These are phyloP conservation scores for Kobus ellipsiprymnus DNA, from an alignment of 2,113 vertebrate species.

Conservation along the genomic window DNA sequence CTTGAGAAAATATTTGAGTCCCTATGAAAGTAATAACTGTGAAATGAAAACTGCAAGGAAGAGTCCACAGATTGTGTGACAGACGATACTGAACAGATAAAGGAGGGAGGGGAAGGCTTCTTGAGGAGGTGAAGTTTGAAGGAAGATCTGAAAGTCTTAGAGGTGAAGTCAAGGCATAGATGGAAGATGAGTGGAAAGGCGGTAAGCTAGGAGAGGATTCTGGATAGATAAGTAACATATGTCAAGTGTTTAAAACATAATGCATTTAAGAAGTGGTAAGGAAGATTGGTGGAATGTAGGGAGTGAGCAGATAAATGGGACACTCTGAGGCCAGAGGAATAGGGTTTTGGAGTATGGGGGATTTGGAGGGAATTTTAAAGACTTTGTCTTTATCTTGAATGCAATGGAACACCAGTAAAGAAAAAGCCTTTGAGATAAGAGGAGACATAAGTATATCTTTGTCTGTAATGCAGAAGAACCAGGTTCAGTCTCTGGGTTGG, in stretches of 20 bases:
- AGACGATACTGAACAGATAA: background rate
- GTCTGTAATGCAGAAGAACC: background rate
- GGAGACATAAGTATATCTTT: background rate
- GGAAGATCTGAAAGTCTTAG: background rate
- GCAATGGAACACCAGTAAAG: background rate
- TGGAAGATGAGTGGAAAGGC: background rate
- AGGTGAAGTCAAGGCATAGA: no score
- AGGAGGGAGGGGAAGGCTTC: background rate
- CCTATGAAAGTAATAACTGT: background rate
- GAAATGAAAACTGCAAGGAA: background rate
- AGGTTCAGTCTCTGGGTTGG: background rate
- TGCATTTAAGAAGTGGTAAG: background rate
- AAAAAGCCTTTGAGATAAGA: background rate
- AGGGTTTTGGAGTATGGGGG: background rate
- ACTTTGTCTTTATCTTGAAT: background rate
- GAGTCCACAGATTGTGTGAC: background rate
- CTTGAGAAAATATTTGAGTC: background rate
- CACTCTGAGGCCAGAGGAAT: fast-evolving
- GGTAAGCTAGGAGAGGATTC: background rate
- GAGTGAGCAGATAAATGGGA: background rate
- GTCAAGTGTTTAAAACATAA: background rate
- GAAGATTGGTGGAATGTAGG: background rate
- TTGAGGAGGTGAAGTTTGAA: background rate
- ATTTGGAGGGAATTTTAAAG: background rate
- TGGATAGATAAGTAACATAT: background rate